Evolutionary conservation across 2,888 invertebrate genomes (phyloP), one percentile per base, ranked within the genome.

Genomic region (Rhodophaea formosa): DNA sequence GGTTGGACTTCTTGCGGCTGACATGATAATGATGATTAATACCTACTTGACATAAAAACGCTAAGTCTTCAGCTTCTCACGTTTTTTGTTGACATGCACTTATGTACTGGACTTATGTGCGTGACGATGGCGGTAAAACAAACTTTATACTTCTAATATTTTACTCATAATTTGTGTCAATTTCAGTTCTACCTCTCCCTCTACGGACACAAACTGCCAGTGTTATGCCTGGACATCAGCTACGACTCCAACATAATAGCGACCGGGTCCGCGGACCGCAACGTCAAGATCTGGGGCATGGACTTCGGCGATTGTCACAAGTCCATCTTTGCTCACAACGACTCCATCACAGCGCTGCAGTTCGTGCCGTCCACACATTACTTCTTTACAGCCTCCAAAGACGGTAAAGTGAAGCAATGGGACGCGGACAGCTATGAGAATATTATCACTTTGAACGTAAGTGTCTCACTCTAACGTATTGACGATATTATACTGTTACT

Each of bases 241-340:
- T 95, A 95, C 68, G 98, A 98, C 81, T 96, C 95, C 0, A 93
- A 94, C 8, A 80, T 99, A 23, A 95, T 99, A 64, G 97, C 95
- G 8, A 98, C 99, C 0, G 99, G 99, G 7, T 98, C 99, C 2
- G 96, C 97, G 0, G 99, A 99, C 90, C 94, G 98, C 44, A 98
- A 97, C 81, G 94, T 99, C 30, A 98, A 99, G 91, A 95, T 99
- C 62, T 99, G 99, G 99, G 99, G 99, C 39, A 93, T 99, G 88
- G 98, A 99, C 86, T 99, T 98, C 82, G 99, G 99, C n/a, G 98
- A 99, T 83, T 99, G 98, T 71, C 99, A 98, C 87, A 95, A 94
- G 74, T 98, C 98, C 0, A 93, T 99, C 67, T 97, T 98, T 83
- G 99, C 98, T 0, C 99, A 99, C 82, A 98, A 99, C 73, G 98